phyloP scores from a whole-genome alignment of 1,140 invertebrate genomes.

The Bicyclus anynana region DNA sequence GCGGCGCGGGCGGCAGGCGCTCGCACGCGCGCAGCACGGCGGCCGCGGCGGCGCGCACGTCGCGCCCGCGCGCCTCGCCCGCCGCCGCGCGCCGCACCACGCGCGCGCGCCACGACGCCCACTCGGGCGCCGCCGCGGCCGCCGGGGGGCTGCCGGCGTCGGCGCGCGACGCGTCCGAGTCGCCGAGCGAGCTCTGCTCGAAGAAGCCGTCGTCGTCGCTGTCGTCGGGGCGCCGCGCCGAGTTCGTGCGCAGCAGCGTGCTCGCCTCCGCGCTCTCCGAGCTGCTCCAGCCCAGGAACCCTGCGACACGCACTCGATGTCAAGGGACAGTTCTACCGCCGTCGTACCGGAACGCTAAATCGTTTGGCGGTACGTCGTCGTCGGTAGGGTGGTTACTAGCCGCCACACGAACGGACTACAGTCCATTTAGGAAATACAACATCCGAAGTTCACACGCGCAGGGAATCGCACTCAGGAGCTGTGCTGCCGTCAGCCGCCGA shows the following conservation, averaged over 20 bases:
- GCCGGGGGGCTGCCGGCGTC: slow-evolving; percentile 9
- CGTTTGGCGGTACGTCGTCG: too few species aligned
- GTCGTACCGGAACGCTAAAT: too few species aligned
- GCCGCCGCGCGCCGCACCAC: slow-evolving; percentile 16
- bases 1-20: slow-evolving; percentile 8
- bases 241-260: slow-evolving; percentile 19
- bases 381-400: too few species aligned
- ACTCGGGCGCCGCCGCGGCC: slow-evolving; percentile 14
- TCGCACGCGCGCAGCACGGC: slow-evolving; percentile 21
- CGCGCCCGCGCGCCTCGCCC: slow-evolving; percentile 26
- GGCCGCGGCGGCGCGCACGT: slow-evolving; percentile 32
- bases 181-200: slow-evolving; percentile 49
- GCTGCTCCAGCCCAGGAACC: slow-evolving; percentile 42
- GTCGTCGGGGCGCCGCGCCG: slow-evolving; percentile 24
- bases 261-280: slow-evolving; percentile 16
- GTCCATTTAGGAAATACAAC: too few species aligned
- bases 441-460: too few species aligned
- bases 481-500: too few species aligned
- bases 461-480: too few species aligned
- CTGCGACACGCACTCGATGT: slow-evolving; percentile 17
- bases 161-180: slow-evolving; percentile 32
- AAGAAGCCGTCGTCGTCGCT: slow-evolving; percentile 64
- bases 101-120: slow-evolving; percentile 29
- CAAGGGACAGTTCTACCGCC: too few species aligned
- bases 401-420: too few species aligned